A percentile compares a stretch with the other conserved stretches of the same genome.
phyloP scores from a whole-genome alignment of 1,140 invertebrate genomes.

The Penaeus japonicus region DNA sequence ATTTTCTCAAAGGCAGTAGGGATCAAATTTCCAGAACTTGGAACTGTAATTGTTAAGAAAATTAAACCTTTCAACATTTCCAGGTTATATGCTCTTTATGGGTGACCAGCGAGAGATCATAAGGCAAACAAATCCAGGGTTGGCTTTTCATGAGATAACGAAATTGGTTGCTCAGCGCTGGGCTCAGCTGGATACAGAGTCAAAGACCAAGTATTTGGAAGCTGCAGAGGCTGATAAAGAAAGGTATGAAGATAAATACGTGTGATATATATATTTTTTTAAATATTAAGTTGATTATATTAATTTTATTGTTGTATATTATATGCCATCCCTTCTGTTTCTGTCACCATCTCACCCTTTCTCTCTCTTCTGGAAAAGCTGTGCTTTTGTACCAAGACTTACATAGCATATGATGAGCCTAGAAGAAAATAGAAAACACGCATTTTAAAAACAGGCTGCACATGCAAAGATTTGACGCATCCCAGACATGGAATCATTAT shows the following conservation, averaged over 20 bases:
- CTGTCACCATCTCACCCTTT: neutral
- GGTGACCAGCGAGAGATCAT: conserved; percentile 67
- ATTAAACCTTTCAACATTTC: neutral
- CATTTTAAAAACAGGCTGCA: too few relatives aligned
- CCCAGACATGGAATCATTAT: too few relatives aligned
- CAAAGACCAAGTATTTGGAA: conserved; percentile 65
- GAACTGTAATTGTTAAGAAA: neutral
- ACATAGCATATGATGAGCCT: too few relatives aligned
- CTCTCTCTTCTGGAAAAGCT: neutral
- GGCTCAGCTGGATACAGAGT: conserved; percentile 65
- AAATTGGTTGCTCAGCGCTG: conserved; percentile 68
- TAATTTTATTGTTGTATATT: neutral
- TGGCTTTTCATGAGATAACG: conserved; percentile 67
- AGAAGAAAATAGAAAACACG: neutral
- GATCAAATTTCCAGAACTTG: neutral
- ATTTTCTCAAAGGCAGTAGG: too few relatives aligned
- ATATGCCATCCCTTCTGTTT: neutral
- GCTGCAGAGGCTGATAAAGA: conserved; percentile 59
- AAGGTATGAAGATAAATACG: conserved; percentile 68
- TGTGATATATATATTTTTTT: too few relatives aligned
- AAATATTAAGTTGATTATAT: too few relatives aligned
- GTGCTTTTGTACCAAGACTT: too few relatives aligned
- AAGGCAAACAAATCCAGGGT: conserved; percentile 65
- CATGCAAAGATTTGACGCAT: too few relatives aligned
- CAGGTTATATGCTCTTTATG: conserved; percentile 67